Evolutionary conservation across 2,113 vertebrate genomes (phyloP).

Genomic region (Pheucticus melanocephalus): DNA sequence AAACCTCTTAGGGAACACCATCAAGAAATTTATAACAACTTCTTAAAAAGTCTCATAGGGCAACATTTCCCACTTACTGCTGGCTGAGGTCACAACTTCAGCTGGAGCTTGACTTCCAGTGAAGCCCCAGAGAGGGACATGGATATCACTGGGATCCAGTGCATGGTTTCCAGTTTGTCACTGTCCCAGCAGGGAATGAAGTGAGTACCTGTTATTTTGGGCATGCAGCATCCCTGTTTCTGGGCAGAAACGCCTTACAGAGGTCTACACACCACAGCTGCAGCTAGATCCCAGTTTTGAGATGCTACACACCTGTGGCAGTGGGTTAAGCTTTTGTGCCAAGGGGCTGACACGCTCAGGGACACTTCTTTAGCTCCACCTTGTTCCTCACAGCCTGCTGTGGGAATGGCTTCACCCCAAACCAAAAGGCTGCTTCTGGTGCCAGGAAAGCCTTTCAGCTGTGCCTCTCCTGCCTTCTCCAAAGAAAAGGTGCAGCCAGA

Average conservation of each 20-base stretch:
- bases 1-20: not conserved
- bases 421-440: not conserved
- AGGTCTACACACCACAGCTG: not conserved
- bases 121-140: accelerated
- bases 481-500: not conserved
- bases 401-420: not conserved
- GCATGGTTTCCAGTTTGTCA: not conserved
- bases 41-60: not conserved
- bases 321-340: accelerated
- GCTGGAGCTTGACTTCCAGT: not conserved
- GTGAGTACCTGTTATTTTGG: not conserved
- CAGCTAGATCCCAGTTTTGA: not conserved
- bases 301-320: not conserved
- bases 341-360: accelerated
- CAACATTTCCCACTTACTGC: not conserved
- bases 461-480: not conserved
- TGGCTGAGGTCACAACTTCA: not conserved
- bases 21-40: not conserved
- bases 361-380: not conserved
- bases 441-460: not conserved
- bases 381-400: not conserved
- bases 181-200: not conserved
- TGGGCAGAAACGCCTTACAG: not conserved
- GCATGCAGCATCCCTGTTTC: not conserved
- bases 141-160: not conserved